phyloP scores from a whole-genome alignment of 2,797 vertebrate species.

The Arctocebus calabarensis region DNA sequence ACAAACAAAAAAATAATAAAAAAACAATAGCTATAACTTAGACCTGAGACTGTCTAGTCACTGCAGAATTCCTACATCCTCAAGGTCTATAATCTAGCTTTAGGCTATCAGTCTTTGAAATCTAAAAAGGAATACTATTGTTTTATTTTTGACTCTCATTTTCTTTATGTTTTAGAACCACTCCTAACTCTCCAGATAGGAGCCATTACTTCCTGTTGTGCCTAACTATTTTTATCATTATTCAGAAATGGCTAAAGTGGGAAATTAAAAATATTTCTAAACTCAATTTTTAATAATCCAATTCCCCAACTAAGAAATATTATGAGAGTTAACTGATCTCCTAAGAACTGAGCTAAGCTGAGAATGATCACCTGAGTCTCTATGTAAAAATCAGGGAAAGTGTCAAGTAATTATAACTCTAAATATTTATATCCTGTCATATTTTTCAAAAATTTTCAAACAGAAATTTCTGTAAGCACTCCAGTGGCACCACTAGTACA shows the following conservation, averaged over 20 bases:
- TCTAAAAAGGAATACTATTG: background rate
- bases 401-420: background rate
- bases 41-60: background rate
- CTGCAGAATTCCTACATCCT: background rate
- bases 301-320: background rate
- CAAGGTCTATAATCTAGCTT: background rate
- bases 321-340: background rate
- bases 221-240: background rate
- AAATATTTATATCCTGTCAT: background rate
- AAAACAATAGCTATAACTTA: background rate
- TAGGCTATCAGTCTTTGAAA: background rate
- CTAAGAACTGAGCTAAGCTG: background rate
- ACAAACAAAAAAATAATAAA: background rate
- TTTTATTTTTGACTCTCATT: background rate
- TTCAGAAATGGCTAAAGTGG: background rate
- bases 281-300: background rate
- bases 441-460: slow-evolving; percentile 31
- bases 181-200: background rate
- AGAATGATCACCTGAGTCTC: background rate
- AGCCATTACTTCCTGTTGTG: background rate
- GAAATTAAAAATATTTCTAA: background rate
- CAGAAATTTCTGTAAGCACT: background rate
- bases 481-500: background rate
- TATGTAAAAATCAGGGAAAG: background rate
- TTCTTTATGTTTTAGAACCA: background rate